These are phyloP conservation scores for Hemicordylus capensis DNA, from an alignment of 2,113 vertebrate genomes.

Conservation along the genomic window DNA sequence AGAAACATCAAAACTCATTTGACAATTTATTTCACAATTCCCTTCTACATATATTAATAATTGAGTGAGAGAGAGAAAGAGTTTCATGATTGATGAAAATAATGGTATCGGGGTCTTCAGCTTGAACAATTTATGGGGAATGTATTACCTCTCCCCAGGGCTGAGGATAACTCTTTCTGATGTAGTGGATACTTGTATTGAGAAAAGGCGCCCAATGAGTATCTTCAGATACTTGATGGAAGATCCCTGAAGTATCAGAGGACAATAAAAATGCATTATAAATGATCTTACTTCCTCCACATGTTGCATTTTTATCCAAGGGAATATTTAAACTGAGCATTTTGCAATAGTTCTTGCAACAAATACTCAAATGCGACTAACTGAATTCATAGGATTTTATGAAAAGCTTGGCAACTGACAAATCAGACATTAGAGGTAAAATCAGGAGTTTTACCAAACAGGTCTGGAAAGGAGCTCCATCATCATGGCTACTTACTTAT, in stretches of 20 bases:
- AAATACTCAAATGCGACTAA: conserved; percentile 1
- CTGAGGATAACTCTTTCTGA: conserved; percentile 74
- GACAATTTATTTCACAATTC: neutral
- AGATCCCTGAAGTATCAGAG: conserved; percentile 64
- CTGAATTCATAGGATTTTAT: too few relatives aligned
- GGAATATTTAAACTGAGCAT: neutral
- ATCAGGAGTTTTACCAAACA: too few relatives aligned
- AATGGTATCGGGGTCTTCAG: neutral
- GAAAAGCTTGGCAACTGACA: too few relatives aligned
- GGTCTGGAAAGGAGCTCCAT: too few relatives aligned
- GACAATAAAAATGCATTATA: neutral
- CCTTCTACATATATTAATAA: neutral
- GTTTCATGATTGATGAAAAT: neutral
- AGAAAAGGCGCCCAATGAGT: conserved; percentile 84
- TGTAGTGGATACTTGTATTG: conserved; percentile 74
- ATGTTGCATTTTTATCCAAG: neutral
- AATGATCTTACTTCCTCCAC: neutral
- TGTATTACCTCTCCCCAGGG: conserved; percentile 78
- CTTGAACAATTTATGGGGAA: neutral
- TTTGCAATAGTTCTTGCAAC: neutral
- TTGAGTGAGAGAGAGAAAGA: neutral
- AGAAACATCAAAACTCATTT: conserved; percentile 1
- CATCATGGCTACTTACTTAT: too few relatives aligned
- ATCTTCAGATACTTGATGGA: conserved; percentile 76
- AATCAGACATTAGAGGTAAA: too few relatives aligned